Base-by-base conservation (phyloP, 2,797 vertebrate species). In the Coilia nasus region DNA sequence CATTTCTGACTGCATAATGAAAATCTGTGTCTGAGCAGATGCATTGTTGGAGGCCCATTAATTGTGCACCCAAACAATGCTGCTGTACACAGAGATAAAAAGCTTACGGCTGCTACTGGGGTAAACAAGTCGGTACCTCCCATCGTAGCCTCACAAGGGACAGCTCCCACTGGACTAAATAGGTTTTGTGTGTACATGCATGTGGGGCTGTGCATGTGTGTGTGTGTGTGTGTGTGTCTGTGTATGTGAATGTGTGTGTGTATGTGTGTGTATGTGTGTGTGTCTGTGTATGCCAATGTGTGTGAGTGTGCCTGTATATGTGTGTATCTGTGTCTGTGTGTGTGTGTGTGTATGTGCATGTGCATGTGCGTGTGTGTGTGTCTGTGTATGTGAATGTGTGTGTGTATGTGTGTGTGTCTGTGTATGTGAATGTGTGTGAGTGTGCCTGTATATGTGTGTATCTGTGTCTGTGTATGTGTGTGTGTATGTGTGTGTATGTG, bases 31-130 rank as follows among this genome's bases (percentile, higher is more conserved):
- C 64, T 71, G 81, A 83, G 85, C 83, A 50, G 41, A 62, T 86
- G 84, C 82, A 88, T 88, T 87, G 89, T 87, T 86, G 85, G 86
- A 84, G 47, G 81, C 85, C 50, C 47, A 6, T 64, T 87, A 88
- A 89, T 88, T 90, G 87, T 85, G 11, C 82, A 81, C 82, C 75
- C n/a, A 41, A 81, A 84, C 81, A 84, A 64, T 57, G 31, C 64
- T 78, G 35, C 84, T 59, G 85, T 84, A 84, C 81, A 71, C 35
- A 14, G 44, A 64, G 85, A 87, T 89, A 86, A 86, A 64, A 78
- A 86, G 85, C 85, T 89, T 88, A 89, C 85, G 85, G 64, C 35
- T 57, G 85, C 83, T 84, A 85, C 81, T 81, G 83, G 71, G 83
- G 75, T 85, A 87, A 88, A 88, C 81, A 87, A 19, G 59, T 35